A percentile compares a stretch with the other conserved stretches of the same genome.
Conservation (phyloP, 2,797 vertebrate genomes). For the Triplophysa bombifrons region DNA sequence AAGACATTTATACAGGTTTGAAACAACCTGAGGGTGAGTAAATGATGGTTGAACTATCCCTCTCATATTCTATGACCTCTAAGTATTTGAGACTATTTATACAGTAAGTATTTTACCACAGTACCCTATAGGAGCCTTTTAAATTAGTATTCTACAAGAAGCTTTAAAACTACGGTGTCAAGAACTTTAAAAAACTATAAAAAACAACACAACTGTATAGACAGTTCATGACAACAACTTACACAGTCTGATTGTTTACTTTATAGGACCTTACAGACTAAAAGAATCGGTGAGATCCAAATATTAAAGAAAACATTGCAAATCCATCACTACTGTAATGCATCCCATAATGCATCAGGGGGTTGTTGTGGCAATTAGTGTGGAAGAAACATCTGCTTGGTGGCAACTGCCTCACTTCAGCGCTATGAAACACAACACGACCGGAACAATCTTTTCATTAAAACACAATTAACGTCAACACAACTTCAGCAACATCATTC, state of each 20-base stretch:
- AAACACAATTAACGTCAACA: not conserved
- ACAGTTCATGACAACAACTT: not conserved
- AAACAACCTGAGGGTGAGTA: too few species aligned
- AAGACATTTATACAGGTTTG: too few species aligned
- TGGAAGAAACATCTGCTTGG: not conserved
- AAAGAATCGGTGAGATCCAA: not conserved
- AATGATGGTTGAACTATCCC: too few species aligned
- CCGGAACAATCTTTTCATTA: not conserved
- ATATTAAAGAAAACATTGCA: not conserved
- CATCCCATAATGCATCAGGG: not conserved
- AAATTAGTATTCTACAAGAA: too few species aligned
- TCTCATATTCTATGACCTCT: constrained; percentile 30
- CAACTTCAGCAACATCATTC: not conserved
- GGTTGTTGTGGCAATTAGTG: constrained; percentile 1
- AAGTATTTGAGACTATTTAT: constrained; percentile 17
- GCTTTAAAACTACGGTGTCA: too few species aligned
- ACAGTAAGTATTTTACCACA: not conserved
- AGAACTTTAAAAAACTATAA: too few species aligned
- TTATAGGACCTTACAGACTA: not conserved
- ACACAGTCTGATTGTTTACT: not conserved
- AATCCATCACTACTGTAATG: not conserved
- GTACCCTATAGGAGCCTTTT: not conserved
- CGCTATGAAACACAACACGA: not conserved
- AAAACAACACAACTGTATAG: not conserved
- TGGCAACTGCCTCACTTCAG: not conserved